Evolutionary conservation across 2,888 invertebrate species (phyloP), one percentile per base, ranked within the genome.

Genomic region (Drosophila subsilvestris): DNA sequence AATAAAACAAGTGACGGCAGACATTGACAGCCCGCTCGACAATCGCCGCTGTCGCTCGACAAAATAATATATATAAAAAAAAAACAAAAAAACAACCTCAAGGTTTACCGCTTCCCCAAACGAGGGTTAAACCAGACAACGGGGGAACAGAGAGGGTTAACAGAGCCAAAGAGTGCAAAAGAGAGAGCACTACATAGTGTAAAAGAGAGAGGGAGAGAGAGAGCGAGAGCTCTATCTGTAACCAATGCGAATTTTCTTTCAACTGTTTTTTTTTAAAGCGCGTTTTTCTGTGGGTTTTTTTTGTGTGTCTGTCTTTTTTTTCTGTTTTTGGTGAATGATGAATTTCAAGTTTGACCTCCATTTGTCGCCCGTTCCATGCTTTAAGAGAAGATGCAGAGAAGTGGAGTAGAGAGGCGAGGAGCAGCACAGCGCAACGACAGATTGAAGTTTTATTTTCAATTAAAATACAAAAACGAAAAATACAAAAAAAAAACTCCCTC

Each of bases 291-390:
- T 44, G 62, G 57, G 22, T 22, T 22, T 18, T 43, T 58, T 50
- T 27, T 47, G n/a, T 37, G 42, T 17, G 17, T 37, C 37, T 25
- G n/a, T 22, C 32, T 20, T 37, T 14, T 50, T 45, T 18, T 63
- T 66, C 9, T 42, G n/a, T 37, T 44, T 63, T 68, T 37, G 44
- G 25, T 37, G 37, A 37, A 49, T 61, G 54, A 61, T 67, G 61
- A 51, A 57, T 58, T 61, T 59, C 27, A 43, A 49, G 44, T 55
- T 37, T 81, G 89, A 84, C 84, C 84, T 89, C 89, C 77, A 89
- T 86, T 87, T 67, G 60, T n/a, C 54, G 67, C 32, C 32, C 71
- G 32, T 54, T 73, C 54, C 74, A 37, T n/a, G 14, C 37, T 37
- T n/a, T 7, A n/a, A 7, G 37, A n/a, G 37, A n/a, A 37, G 37